phyloP scores from a whole-genome alignment of 2,888 invertebrate species.

The Caenorhabditis virilis region DNA sequence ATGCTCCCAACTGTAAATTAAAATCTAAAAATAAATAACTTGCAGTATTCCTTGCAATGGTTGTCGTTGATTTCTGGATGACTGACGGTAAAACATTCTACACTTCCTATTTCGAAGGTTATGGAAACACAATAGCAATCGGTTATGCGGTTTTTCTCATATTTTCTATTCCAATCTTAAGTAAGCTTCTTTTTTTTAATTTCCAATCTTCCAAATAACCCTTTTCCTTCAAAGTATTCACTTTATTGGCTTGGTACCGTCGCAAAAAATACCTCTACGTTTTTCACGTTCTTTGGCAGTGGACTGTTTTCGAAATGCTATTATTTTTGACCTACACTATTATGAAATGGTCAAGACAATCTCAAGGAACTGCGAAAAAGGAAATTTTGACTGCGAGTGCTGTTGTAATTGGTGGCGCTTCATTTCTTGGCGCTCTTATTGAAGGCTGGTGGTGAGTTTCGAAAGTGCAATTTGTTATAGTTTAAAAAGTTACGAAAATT shows the following conservation, averaged over 20 bases:
- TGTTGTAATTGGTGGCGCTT: constrained; percentile 12
- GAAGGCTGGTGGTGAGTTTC: constrained; percentile 45
- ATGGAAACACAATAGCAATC: constrained; percentile 25
- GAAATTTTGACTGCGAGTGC: constrained; percentile 35
- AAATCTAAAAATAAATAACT: too few relatives aligned
- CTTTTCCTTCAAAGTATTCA: too few relatives aligned
- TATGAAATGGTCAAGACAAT: constrained; percentile 10
- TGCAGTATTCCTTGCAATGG: constrained; percentile 33
- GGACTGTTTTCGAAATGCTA: constrained; percentile 38
- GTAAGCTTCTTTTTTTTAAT: constrained; percentile 9
- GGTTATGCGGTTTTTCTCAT: constrained; percentile 15
- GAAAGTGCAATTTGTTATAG: not conserved
- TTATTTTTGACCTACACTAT: constrained; percentile 22
- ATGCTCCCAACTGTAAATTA: too few relatives aligned
- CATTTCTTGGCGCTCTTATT: constrained; percentile 20
- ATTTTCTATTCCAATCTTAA: constrained; percentile 24
- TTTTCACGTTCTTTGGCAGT: constrained; percentile 44
- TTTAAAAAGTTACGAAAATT: not conserved
- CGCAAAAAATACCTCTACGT: constrained; percentile 23
- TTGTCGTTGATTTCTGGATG: constrained; percentile 43
- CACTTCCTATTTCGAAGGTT: constrained; percentile 41
- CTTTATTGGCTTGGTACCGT: constrained; percentile 32
- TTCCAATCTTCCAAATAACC: too few relatives aligned
- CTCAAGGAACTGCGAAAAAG: not conserved
- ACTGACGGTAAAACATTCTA: constrained; percentile 47